These are phyloP conservation scores for Gerris lacustris DNA, from an alignment of 2,888 invertebrate genomes.

Conservation along the genomic window DNA sequence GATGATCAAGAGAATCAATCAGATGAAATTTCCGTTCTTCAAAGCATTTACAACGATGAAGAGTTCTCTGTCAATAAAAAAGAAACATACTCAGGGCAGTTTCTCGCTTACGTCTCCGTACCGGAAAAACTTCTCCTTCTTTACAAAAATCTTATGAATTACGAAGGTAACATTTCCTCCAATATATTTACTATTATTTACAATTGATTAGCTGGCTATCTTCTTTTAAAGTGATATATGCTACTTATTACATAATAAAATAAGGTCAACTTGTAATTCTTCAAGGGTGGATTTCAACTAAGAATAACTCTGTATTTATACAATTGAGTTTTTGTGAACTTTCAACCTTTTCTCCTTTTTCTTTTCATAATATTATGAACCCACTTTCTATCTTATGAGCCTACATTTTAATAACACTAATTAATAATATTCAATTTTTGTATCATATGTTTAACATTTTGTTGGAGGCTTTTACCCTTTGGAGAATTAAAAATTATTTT, in stretches of 20 bases:
- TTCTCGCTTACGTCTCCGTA: conserved; percentile 34
- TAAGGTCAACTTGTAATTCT: not conserved
- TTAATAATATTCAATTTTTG: too few species aligned
- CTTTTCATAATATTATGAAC: too few species aligned
- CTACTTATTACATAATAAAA: not conserved
- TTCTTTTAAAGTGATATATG: not conserved
- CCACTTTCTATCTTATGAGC: too few species aligned
- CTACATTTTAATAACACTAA: too few species aligned
- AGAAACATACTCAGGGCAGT: conserved; percentile 33
- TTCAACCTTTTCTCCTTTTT: not conserved
- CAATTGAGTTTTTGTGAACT: not conserved
- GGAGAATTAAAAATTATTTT: too few species aligned
- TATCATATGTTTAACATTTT: too few species aligned
- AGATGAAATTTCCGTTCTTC: conserved; percentile 38
- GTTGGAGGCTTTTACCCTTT: too few species aligned
- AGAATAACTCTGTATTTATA: not conserved
- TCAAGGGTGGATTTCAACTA: too few species aligned
- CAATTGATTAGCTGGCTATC: not conserved
- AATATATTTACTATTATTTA: not conserved
- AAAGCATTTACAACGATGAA: conserved; percentile 38
- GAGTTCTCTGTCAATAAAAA: conserved; percentile 35
- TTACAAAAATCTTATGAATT: conserved; percentile 29
- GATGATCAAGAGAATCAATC: conserved; percentile 37
- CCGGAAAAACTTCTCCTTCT: conserved; percentile 32
- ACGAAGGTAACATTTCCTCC: not conserved